phyloP scores from a whole-genome alignment of 2,113 vertebrate genomes.

The Pelmatolapia mariae region DNA sequence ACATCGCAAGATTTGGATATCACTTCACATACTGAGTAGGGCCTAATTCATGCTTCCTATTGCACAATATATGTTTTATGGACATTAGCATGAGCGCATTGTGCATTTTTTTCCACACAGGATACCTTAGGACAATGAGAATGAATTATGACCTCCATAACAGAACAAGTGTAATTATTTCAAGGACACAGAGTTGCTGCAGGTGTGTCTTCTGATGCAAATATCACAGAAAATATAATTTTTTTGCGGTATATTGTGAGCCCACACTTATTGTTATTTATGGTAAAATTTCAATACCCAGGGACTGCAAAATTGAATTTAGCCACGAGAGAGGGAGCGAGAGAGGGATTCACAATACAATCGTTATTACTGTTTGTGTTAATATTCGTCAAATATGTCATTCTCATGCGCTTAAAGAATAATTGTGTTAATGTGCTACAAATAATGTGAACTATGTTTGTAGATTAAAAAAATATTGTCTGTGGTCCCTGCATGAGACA shows the following conservation, averaged over 20 bases:
- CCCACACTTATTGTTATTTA: conserved; percentile 13
- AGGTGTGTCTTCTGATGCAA: conserved; percentile 50
- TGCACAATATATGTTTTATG: conserved; percentile 29
- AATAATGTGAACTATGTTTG: not conserved
- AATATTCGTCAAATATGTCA: not conserved
- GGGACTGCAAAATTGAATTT: not conserved
- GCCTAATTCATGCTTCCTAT: conserved; percentile 49
- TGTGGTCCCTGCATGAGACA: not conserved
- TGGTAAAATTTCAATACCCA: not conserved
- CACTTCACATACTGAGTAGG: conserved; percentile 54
- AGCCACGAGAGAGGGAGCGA: not conserved
- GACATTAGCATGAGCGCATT: conserved; percentile 35
- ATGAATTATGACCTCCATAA: conserved; percentile 62
- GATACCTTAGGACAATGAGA: conserved; percentile 62
- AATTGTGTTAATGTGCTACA: not conserved
- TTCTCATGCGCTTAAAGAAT: not conserved
- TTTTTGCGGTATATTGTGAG: conserved; percentile 7
- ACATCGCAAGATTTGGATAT: conserved; percentile 62
- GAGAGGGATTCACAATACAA: not conserved
- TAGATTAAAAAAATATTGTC: not conserved
- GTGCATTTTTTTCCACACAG: conserved; percentile 1
- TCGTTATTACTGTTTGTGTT: not conserved
- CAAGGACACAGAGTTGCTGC: conserved; percentile 54
- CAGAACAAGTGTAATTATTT: conserved; percentile 62
- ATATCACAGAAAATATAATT: conserved; percentile 49